Conservation (phyloP, 2,888 invertebrate genomes). For the Trissonchulus sp. region DNA sequence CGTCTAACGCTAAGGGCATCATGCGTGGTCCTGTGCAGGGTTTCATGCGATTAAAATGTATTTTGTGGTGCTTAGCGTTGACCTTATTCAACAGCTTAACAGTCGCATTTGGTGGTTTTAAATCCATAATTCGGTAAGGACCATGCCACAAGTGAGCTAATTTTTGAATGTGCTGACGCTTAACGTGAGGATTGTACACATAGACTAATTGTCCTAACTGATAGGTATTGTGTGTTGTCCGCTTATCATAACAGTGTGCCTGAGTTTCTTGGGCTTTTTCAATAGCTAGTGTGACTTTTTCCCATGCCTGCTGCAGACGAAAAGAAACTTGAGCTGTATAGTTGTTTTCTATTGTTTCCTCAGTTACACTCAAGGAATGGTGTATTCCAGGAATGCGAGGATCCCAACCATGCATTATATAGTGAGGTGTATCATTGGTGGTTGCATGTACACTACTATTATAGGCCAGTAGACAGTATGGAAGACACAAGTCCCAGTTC, state of each 20-base stretch:
- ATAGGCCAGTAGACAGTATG: slow-evolving; percentile 39
- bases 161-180: background rate
- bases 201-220: background rate
- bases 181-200: background rate
- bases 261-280: background rate
- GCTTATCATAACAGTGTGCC: background rate
- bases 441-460: slow-evolving; percentile 35
- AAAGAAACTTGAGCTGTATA: background rate
- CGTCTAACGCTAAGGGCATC: no score
- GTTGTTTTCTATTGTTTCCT: background rate
- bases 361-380: background rate
- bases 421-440: slow-evolving; percentile 37
- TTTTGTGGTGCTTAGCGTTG: background rate
- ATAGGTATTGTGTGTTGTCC: background rate
- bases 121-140: slow-evolving; percentile 9
- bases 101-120: background rate
- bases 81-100: no score
- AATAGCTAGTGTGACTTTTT: background rate
- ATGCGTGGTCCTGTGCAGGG: background rate
- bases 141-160: slow-evolving; percentile 1
- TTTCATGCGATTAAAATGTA: slow-evolving; percentile 1
- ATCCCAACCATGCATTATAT: slow-evolving; percentile 34
- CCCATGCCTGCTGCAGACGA: background rate
- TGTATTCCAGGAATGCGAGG: slow-evolving; percentile 25
- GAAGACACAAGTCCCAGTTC: slow-evolving; percentile 42